Base-by-base conservation (phyloP, 2,797 vertebrate genomes). In the Pempheris klunzingeri region DNA sequence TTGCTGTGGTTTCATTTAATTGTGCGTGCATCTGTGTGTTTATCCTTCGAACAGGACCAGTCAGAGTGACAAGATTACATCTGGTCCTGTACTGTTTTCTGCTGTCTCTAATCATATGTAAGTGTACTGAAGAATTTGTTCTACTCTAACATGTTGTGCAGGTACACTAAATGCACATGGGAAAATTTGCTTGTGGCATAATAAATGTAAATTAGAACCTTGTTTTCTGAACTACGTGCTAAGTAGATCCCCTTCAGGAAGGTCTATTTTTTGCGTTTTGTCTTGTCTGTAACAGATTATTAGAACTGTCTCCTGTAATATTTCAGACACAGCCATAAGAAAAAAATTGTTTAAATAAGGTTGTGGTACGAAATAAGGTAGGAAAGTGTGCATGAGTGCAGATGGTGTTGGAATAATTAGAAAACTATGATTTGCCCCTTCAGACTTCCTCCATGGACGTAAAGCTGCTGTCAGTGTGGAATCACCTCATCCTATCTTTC, bases 61-160 rank as follows among this genome's bases (percentile, higher is more conserved):
- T 92, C 74, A 91, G 92, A 82, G 77, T 83, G 61, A 90, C 72
- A 74, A 90, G 85, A 83, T 82, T 80, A 66, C 90, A 92, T 4
- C 70, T 94, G 22, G 38, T 92, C 77, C 70, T 95, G 77, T 88
- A 89, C 82, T 90, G 89, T 78, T 65, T 91, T 39, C 78, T 92
- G 38, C 81, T 95, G 55, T 83, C 63, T 58, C 87, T 94, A 76
- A 78, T 95, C 63, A 83, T 95, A 75, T 95, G 94, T 95, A 88
- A 95, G 94, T 94, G 66, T 50, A 24, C 72, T 54, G 12, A 82
- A 76, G 32, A 63, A 57, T 70, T 44, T 78, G 41, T 80, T 69
- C 54, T 64, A 24, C 44, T 65, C 34, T 52, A 10, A 69, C 60
- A 28, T 4, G 73, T 70, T 73, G 54, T 77, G 17, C 55, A 46